phyloP scores from a whole-genome alignment of 2,113 vertebrate species.

The Chaenocephalus aceratus region DNA sequence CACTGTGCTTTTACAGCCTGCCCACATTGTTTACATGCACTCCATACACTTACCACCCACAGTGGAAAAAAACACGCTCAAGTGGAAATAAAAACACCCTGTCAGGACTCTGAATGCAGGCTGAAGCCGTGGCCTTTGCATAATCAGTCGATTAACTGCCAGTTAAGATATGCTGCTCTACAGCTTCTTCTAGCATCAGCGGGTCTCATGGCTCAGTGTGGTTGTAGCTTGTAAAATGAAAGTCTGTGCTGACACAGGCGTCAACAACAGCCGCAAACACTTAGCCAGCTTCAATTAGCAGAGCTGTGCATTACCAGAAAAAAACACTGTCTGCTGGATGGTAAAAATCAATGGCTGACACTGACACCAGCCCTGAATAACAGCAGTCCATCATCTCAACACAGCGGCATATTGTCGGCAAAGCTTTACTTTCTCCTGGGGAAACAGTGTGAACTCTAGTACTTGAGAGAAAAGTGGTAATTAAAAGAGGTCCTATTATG shows the following conservation, averaged over 20 bases:
- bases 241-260: conserved; percentile 60
- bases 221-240: conserved; percentile 48
- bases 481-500: no score
- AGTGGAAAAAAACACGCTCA: conserved; percentile 31
- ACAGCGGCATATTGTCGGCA: background rate
- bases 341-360: conserved; percentile 52
- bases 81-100: conserved; percentile 35
- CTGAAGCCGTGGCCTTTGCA: conserved; percentile 28
- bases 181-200: conserved; percentile 8
- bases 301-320: conserved; percentile 42
- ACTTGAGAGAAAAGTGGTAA: no score
- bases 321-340: conserved; percentile 56
- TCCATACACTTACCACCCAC: conserved; percentile 32
- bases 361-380: conserved; percentile 3
- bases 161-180: conserved; percentile 22
- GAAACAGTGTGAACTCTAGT: background rate
- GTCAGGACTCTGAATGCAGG: conserved; percentile 22
- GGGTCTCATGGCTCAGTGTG: conserved; percentile 17
- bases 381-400: conserved; percentile 4
- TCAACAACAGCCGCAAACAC: conserved; percentile 53
- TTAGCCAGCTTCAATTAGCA: conserved; percentile 60
- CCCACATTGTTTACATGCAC: conserved; percentile 28
- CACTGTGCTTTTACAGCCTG: conserved; percentile 40
- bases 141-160: conserved; percentile 24
- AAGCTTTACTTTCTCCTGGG: background rate